Evolutionary conservation across 2,113 vertebrate genomes (phyloP), one percentile per base, ranked within the genome.

Genomic region (Varanus salvator): DNA sequence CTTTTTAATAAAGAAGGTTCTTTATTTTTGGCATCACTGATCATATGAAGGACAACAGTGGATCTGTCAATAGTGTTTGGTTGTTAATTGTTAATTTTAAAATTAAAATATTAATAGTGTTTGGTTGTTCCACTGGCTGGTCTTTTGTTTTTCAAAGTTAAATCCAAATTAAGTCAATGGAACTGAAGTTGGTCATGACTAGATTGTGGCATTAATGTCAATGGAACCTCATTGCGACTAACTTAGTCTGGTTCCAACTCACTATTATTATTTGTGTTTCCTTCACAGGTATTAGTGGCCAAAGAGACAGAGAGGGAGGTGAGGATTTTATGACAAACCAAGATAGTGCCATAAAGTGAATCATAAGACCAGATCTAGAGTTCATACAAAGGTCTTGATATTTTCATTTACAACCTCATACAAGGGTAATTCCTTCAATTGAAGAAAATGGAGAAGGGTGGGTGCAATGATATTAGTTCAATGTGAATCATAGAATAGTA

Each of bases 21-120:
- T n/a, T 91, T 84, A 52, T 78, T 94, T 52, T 85, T 87, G 54
- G 52, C 50, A 34, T 3, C 78, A 34, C 84, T 64, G 38, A 19
- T 77, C 31, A 34, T 0, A 82, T 72, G 29, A 38, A 1, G n/a
- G 8, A 15, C 50, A 78, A 75, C 69, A 89, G 90, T 92, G 54
- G 17, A 25, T n/a, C 31, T 74, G 31, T 3, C 31, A n/a, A 77
- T 44, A 44, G 1, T 38, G 1, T 75, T 92, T 83, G 0, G 54
- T 90, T 86, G 71, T 74, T 74, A 3, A 78, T 44, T 74, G 34
- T 54, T 74, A 85, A 74, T 54, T 54, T 54, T n/a, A 1, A 44
- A 44, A 44, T 44, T 44, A 44, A 44, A 44, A 44, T 44, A 44
- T 44, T 44, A 44, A 44, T 44, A 44, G 38, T 44, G 38, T 44